These are phyloP conservation scores for Pachymerium ferrugineum DNA, from an alignment of 2,888 invertebrate genomes.

Conservation along the genomic window DNA sequence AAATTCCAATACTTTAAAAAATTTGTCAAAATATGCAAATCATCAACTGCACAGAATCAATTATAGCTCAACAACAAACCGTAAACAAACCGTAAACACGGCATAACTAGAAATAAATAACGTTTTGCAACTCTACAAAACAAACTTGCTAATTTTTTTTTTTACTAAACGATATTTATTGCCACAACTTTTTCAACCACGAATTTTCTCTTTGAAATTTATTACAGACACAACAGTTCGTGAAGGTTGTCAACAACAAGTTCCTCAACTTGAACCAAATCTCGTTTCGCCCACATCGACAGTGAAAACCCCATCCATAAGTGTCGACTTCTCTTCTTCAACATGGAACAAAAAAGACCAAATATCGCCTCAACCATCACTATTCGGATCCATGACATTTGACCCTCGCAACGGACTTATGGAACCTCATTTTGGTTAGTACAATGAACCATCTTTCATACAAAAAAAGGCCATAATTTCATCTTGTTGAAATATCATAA, in stretches of 20 bases:
- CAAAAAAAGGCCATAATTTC: not conserved
- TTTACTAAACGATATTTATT: too few species aligned
- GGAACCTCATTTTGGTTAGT: slow-evolving; percentile 36
- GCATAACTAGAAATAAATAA: too few species aligned
- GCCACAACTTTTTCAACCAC: too few species aligned
- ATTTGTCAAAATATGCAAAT: too few species aligned
- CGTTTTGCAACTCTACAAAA: too few species aligned
- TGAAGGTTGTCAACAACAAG: not conserved
- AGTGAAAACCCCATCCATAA: not conserved
- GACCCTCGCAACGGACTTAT: slow-evolving; percentile 35
- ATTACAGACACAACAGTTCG: not conserved
- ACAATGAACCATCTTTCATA: slow-evolving; percentile 4
- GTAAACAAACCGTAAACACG: too few species aligned
- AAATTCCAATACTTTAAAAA: too few species aligned
- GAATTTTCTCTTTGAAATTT: too few species aligned
- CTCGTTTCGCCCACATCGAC: not conserved
- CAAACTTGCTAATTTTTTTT: too few species aligned
- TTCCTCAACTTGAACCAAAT: too few species aligned
- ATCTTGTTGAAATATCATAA: slow-evolving; percentile 6
- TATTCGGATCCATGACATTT: slow-evolving; percentile 32
- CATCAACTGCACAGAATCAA: too few species aligned
- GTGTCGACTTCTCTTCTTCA: not conserved
- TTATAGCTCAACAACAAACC: too few species aligned
- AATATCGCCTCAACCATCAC: slow-evolving; percentile 31
- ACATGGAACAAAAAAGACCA: slow-evolving; percentile 29